Evolutionary conservation across 2,888 invertebrate genomes (phyloP).

Genomic region (Catocala sponsa): DNA sequence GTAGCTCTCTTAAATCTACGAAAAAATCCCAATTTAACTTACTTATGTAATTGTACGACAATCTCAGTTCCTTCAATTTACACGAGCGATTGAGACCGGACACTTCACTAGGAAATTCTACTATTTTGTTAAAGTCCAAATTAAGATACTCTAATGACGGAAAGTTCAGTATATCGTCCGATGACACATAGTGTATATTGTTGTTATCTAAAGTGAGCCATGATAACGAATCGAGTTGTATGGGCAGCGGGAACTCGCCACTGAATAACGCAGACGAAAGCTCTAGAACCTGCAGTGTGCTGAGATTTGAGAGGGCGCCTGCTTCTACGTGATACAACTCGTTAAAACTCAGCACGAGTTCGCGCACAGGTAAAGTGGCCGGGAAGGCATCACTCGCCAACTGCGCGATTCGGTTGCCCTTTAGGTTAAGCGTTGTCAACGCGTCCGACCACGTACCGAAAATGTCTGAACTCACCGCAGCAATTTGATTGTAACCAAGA

Average conservation of each 20-base stretch:
- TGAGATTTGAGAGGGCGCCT: conserved; percentile 90
- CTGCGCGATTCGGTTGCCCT: conserved; percentile 92
- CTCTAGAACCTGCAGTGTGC: conserved; percentile 92
- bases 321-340: conserved; percentile 92
- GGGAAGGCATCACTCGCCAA: conserved; percentile 90
- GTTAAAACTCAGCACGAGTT: conserved; percentile 95
- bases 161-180: conserved; percentile 90
- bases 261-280: conserved; percentile 93
- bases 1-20: conserved; percentile 89
- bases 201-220: conserved; percentile 95
- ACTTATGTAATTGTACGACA: conserved; percentile 93
- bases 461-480: conserved; percentile 89
- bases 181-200: conserved; percentile 89
- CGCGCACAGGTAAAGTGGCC: conserved; percentile 91
- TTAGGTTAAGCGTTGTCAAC: conserved; percentile 91
- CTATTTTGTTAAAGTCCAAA: conserved; percentile 93
- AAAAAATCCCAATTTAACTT: conserved; percentile 91
- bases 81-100: conserved; percentile 79
- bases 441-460: conserved; percentile 92
- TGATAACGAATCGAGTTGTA: conserved; percentile 89
- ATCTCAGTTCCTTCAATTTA: conserved; percentile 92
- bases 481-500: conserved; percentile 93
- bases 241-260: conserved; percentile 90
- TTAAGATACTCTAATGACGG: conserved; percentile 92
- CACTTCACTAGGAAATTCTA: conserved; percentile 89